A percentile compares a stretch with the other conserved stretches of the same genome.
Conservation (phyloP, 2,888 invertebrate genomes). For the Protodeltote pygarga region DNA sequence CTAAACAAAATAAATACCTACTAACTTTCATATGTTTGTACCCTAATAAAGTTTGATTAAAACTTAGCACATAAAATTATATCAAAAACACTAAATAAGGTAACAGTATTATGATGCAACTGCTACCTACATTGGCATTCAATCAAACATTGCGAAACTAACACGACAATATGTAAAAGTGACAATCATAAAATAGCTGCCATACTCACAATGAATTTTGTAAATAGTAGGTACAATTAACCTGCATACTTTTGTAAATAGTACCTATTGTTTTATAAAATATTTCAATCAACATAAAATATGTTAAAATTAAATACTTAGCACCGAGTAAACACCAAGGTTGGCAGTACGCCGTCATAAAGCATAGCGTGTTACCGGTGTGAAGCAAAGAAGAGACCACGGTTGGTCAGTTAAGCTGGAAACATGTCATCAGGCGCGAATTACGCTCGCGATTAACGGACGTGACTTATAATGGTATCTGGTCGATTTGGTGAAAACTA, state of each 20-base stretch:
- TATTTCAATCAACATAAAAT: slow-evolving; percentile 52
- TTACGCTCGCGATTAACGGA: no score
- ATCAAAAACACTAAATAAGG: slow-evolving; percentile 62
- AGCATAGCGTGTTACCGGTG: slow-evolving; percentile 71
- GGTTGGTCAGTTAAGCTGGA: slow-evolving; percentile 74
- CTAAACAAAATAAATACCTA: slow-evolving; percentile 76
- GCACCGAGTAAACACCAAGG: slow-evolving; percentile 78
- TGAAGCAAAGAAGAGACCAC: slow-evolving; percentile 33
- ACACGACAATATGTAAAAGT: slow-evolving; percentile 46
- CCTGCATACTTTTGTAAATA: slow-evolving; percentile 52
- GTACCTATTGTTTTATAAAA: slow-evolving; percentile 54
- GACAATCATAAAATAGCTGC: slow-evolving; percentile 56
- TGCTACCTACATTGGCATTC: slow-evolving; percentile 41
- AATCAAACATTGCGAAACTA: slow-evolving; percentile 42
- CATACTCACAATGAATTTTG: slow-evolving; percentile 55
- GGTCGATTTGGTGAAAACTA: no score
- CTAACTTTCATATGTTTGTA: slow-evolving; percentile 78
- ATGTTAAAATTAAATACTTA: slow-evolving; percentile 65
- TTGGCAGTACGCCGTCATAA: slow-evolving; percentile 50
- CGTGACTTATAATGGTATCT: no score
- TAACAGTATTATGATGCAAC: slow-evolving; percentile 60
- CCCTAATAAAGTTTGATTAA: slow-evolving; percentile 70
- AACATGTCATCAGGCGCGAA: no score
- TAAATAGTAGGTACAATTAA: slow-evolving; percentile 58
- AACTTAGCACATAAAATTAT: slow-evolving; percentile 69